Conservation (phyloP, 2,888 invertebrate genomes). For the Tethea ocularis region DNA sequence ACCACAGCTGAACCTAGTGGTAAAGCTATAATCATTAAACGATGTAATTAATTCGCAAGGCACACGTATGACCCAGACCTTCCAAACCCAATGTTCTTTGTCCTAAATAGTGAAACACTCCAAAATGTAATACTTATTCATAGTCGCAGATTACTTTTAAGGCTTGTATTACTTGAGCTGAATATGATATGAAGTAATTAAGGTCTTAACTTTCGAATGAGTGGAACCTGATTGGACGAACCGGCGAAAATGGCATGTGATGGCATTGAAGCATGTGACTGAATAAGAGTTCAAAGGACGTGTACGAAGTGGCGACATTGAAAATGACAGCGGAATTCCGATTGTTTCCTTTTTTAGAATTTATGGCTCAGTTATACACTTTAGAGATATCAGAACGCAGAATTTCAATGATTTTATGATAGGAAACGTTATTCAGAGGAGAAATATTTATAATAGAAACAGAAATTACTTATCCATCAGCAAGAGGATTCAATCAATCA, state of each 20-base stretch:
- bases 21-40: constrained; percentile 24
- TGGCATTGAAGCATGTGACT: constrained; percentile 17
- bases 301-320: constrained; percentile 8
- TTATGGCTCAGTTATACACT: background rate
- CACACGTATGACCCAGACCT: constrained; percentile 47
- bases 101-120: constrained; percentile 10
- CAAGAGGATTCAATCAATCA: background rate
- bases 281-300: constrained; percentile 27
- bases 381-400: background rate
- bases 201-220: constrained; percentile 42
- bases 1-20: background rate
- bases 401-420: background rate
- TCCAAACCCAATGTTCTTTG: constrained; percentile 16
- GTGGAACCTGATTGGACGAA: constrained; percentile 29
- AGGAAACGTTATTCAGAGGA: background rate
- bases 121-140: constrained; percentile 15
- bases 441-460: background rate
- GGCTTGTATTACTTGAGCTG: constrained; percentile 36
- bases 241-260: constrained; percentile 24
- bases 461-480: background rate
- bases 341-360: background rate
- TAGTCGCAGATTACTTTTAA: constrained; percentile 22
- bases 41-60: constrained; percentile 19
- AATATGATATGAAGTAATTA: constrained; percentile 48
- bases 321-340: constrained; percentile 7